A percentile compares a stretch with the other conserved stretches of the same genome.
Conservation (phyloP, 2,113 vertebrate species). For the Seriola aureovittata region DNA sequence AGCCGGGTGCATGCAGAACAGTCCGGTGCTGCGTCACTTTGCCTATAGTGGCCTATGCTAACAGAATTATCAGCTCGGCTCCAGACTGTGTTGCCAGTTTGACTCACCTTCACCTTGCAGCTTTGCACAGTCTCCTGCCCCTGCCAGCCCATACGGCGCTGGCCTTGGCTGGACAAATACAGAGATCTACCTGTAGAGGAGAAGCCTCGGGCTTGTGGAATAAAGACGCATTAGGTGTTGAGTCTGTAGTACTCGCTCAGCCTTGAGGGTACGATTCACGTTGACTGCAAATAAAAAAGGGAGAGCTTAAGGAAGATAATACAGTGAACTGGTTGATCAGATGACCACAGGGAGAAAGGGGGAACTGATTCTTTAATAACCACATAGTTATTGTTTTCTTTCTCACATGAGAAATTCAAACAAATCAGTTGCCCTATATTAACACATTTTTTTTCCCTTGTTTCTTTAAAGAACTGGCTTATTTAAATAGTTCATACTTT, state of each 20-base stretch:
- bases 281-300: conserved; percentile 28
- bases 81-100: conserved; percentile 37
- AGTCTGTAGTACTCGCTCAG: conserved; percentile 34
- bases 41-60: conserved; percentile 55
- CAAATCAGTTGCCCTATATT: background rate
- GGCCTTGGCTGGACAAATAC: conserved; percentile 50
- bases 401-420: background rate
- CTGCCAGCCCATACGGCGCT: background rate
- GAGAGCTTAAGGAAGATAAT: conserved; percentile 24
- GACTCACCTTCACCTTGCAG: conserved; percentile 55
- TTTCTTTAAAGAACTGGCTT: background rate
- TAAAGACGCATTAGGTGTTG: conserved; percentile 52
- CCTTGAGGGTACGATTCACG: conserved; percentile 33
- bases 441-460: background rate
- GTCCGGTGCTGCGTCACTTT: conserved; percentile 2
- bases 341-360: background rate
- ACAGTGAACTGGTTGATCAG: conserved; percentile 9
- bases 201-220: conserved; percentile 33
- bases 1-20: conserved; percentile 52
- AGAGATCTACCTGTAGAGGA: conserved; percentile 19
- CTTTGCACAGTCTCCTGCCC: conserved; percentile 15
- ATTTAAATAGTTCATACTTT: background rate
- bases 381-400: background rate
- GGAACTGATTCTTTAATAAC: background rate
- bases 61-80: conserved; percentile 70